These are phyloP conservation scores for Meloidogyne chitwoodi DNA, from an alignment of 1,140 invertebrate genomes.

Conservation along the genomic window DNA sequence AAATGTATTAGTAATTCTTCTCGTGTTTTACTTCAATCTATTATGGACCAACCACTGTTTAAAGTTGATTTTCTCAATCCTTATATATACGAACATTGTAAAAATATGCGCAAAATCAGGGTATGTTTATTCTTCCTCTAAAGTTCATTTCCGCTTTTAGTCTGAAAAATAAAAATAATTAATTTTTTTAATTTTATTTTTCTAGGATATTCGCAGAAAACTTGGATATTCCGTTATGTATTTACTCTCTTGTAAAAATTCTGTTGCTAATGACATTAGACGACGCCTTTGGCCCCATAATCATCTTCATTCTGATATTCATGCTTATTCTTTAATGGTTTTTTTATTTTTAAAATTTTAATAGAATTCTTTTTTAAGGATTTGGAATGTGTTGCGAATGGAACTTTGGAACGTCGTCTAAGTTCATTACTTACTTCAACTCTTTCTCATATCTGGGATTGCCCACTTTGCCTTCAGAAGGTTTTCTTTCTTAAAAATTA, in stretches of 20 bases:
- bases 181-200: slow-evolving; percentile 13
- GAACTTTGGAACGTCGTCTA: slow-evolving; percentile 55
- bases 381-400: slow-evolving; percentile 45
- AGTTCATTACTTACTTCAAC: slow-evolving; percentile 60
- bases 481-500: slow-evolving; percentile 49
- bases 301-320: slow-evolving; percentile 61
- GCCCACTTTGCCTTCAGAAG: slow-evolving; percentile 61
- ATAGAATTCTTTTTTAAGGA: slow-evolving; percentile 36
- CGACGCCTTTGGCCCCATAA: slow-evolving; percentile 61
- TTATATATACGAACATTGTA: slow-evolving; percentile 60
- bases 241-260: slow-evolving; percentile 61
- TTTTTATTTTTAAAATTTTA: slow-evolving; percentile 35
- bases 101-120: slow-evolving; percentile 57
- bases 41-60: slow-evolving; percentile 60
- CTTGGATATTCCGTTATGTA: slow-evolving; percentile 60
- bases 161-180: neutral
- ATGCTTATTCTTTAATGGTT: slow-evolving; percentile 61
- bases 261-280: slow-evolving; percentile 61
- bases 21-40: slow-evolving; percentile 55
- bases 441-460: slow-evolving; percentile 60
- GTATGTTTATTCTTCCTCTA: slow-evolving; percentile 31
- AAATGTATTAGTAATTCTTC: slow-evolving; percentile 55
- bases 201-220: slow-evolving; percentile 59
- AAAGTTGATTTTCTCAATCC: slow-evolving; percentile 60
- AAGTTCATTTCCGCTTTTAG: neutral